phyloP scores from a whole-genome alignment of 2,113 vertebrate species.

The Accipiter virgatus region DNA sequence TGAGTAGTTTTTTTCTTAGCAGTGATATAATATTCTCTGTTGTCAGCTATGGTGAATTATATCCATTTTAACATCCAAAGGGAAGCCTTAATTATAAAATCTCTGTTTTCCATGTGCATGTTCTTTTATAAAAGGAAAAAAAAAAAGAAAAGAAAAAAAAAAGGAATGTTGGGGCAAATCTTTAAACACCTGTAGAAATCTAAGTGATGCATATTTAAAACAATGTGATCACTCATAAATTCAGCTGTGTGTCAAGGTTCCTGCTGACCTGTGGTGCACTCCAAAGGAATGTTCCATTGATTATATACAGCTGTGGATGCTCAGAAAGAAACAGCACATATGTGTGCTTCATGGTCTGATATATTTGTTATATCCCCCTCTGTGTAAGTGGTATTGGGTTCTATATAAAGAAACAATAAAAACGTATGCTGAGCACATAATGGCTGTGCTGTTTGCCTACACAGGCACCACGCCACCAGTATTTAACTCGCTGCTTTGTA shows the following conservation, averaged over 20 bases:
- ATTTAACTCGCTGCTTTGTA: neutral
- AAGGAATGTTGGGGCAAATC: neutral
- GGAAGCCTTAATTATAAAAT: conserved; percentile 38
- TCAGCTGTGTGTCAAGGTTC: conserved; percentile 59
- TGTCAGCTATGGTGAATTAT: conserved; percentile 29
- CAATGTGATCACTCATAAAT: conserved; percentile 61
- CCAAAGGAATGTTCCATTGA: conserved; percentile 45
- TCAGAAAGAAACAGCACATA: conserved; percentile 41
- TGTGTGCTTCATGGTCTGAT: conserved; percentile 33
- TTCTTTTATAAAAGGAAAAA: neutral
- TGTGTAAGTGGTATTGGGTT: conserved; percentile 42
- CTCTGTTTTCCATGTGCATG: neutral
- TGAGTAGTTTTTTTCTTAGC: neutral
- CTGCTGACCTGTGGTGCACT: conserved; percentile 64
- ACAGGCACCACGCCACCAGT: neutral
- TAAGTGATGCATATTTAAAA: conserved; percentile 66
- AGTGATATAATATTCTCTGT: conserved; percentile 4
- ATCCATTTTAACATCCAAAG: conserved; percentile 38
- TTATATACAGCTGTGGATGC: conserved; percentile 52
- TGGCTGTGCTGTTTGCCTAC: neutral
- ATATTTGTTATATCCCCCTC: conserved; percentile 25
- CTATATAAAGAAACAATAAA: conserved; percentile 31
- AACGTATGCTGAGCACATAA: conserved; percentile 14
- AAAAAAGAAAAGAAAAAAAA: neutral
- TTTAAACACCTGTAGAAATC: conserved; percentile 70